Percentiles rank a stretch among this genome's conserved stretches.
phyloP scores from a whole-genome alignment of 2,113 vertebrate genomes.

The Actenoides lindsayi region DNA sequence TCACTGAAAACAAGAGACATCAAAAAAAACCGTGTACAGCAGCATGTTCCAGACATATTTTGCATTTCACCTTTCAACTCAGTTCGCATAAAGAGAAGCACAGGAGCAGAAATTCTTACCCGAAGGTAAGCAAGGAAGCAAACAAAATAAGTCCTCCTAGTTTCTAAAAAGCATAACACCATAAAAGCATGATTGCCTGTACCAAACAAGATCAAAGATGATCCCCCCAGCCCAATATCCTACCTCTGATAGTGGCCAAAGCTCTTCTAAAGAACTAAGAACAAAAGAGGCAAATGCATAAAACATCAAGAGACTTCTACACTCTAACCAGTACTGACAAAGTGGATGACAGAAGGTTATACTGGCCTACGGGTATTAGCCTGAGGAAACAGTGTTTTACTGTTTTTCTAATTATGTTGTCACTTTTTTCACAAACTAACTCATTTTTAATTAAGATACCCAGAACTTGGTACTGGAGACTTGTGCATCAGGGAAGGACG shows the following conservation, averaged over 20 bases:
- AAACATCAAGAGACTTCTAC: background rate
- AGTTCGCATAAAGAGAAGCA: background rate
- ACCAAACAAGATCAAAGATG: background rate
- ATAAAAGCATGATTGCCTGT: background rate
- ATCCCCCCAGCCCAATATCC: background rate
- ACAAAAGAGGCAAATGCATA: background rate
- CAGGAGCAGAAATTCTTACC: background rate
- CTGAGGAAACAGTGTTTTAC: conserved; percentile 36
- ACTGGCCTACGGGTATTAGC: background rate
- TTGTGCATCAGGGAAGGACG: background rate
- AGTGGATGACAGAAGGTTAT: conserved; percentile 34
- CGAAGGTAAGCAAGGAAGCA: background rate
- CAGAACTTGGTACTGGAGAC: background rate
- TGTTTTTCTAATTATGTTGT: conserved; percentile 23
- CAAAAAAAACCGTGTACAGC: background rate
- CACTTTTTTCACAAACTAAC: background rate
- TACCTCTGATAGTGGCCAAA: background rate
- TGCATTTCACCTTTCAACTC: background rate
- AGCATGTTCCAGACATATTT: background rate
- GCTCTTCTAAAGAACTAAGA: background rate
- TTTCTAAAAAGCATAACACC: background rate
- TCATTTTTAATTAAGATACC: conserved; percentile 19
- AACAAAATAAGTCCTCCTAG: background rate
- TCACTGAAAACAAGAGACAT: background rate
- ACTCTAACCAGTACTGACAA: background rate